Conservation (phyloP, 2,797 vertebrate species). For the Simalia tracyae region DNA sequence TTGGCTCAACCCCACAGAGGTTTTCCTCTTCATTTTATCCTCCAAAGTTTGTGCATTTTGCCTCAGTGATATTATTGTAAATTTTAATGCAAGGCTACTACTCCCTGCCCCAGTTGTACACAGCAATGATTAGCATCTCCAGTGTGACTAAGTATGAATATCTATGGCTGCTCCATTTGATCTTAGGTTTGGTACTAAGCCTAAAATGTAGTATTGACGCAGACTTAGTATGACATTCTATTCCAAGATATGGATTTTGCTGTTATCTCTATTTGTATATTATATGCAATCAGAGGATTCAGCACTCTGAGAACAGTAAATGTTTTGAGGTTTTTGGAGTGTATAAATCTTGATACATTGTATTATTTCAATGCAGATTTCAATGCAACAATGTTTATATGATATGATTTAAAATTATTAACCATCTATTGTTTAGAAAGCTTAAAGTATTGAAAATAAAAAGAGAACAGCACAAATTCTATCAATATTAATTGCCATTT, state of each 20-base stretch:
- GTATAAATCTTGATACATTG: background rate
- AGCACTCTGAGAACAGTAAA: background rate
- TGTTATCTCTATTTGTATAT: background rate
- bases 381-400: background rate
- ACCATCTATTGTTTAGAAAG: background rate
- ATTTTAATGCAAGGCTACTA: background rate
- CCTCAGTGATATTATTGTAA: conserved; percentile 52
- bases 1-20: conserved; percentile 98
- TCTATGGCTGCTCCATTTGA: background rate
- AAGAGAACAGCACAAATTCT: background rate
- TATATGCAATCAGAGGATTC: background rate
- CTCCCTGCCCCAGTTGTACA: conserved; percentile 14
- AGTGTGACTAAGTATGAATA: background rate
- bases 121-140: background rate
- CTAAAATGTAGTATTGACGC: background rate
- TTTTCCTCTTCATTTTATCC: conserved; percentile 13
- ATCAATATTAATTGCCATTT: background rate
- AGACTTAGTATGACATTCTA: background rate
- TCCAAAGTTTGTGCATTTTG: conserved; percentile 9
- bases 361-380: background rate
- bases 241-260: background rate
- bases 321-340: background rate
- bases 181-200: background rate
- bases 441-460: background rate
- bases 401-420: background rate